Evolutionary conservation across 1,140 invertebrate species (phyloP).

Genomic region (Drosophila seguyi): DNA sequence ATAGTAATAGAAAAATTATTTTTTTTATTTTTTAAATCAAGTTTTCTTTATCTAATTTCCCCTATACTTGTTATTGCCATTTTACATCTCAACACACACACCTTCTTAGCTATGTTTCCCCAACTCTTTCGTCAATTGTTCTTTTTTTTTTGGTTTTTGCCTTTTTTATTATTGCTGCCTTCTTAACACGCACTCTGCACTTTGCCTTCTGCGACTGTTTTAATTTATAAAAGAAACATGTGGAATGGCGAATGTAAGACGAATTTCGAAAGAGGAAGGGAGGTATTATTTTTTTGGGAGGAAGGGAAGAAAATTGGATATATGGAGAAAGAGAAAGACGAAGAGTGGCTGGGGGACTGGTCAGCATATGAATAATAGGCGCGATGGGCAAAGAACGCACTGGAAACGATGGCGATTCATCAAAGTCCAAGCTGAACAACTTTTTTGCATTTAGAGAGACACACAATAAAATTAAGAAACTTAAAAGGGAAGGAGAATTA

Average conservation of each 20-base stretch:
- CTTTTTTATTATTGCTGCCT: slow-evolving; percentile 31
- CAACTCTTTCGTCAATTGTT: slow-evolving; percentile 47
- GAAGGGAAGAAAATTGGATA: background rate
- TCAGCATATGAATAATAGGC: slow-evolving; percentile 72
- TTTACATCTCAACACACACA: slow-evolving; percentile 20
- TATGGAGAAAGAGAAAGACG: background rate
- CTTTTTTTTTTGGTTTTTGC: background rate
- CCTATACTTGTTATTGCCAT: slow-evolving; percentile 15
- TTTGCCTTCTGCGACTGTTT: slow-evolving; percentile 62
- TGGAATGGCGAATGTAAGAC: slow-evolving; percentile 25
- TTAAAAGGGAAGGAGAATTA: slow-evolving; percentile 6
- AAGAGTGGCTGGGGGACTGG: background rate
- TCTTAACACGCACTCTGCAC: slow-evolving; percentile 75
- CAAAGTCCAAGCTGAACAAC: slow-evolving; percentile 79
- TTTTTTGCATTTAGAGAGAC: slow-evolving; percentile 78
- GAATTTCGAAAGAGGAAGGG: background rate
- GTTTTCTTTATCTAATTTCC: background rate
- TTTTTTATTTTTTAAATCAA: background rate
- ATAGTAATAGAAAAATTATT: too few species aligned
- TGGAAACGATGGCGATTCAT: slow-evolving; percentile 74
- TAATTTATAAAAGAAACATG: slow-evolving; percentile 47
- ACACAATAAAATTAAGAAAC: slow-evolving; percentile 40
- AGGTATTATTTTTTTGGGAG: too few species aligned
- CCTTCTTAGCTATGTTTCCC: slow-evolving; percentile 17
- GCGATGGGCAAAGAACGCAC: slow-evolving; percentile 45